Base-by-base conservation (phyloP, 2,888 invertebrate genomes). In the Saturnia pavonia region DNA sequence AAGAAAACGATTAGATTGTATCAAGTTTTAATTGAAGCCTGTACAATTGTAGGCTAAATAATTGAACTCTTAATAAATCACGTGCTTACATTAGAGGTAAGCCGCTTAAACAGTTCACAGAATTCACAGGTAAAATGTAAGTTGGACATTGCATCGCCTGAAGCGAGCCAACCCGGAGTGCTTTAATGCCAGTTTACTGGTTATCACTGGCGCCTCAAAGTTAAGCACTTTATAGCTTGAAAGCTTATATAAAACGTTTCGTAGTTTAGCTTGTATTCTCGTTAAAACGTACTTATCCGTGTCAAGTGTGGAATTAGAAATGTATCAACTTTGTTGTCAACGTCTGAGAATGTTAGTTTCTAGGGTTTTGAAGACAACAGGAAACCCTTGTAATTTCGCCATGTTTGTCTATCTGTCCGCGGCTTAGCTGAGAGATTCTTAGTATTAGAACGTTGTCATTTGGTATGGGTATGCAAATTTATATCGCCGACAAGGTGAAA, bases 181-280 rank as follows among this genome's bases (percentile, higher is more conserved):
- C 57, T 57, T 11, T 1, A 25, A 25, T 25, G 25, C 57, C 57
- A 16, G 65, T 40, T 60, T 65, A 65, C 65, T 34, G 19, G 40
- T 40, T 65, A 65, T 65, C 40, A 65, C 40, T 40, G 40, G 19
- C 65, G 22, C 65, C 65, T 65, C 34, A 40, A 34, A 65, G 65
- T 65, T 65, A 65, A 65, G 65, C n/a, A 40, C 65, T 40, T 40
- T 19, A 65, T 40, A 9, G 65, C 65, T 19, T 54, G n/a, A 65
- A 65, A 65, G 65, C 40, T 65, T 65, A 40, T 65, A 65, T 65
- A 65, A 63, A 65, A 40, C 40, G 65, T 65, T 65, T 40, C 40
- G 19, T 40, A 65, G 65, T 65, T 40, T 9, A 40, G 40, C 65
- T 40, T 40, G 40, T n/a, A n/a, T 60, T 54, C 63, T 63, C 16